Conservation (phyloP, 2,797 vertebrate species). For the Dicrostonyx torquatus region DNA sequence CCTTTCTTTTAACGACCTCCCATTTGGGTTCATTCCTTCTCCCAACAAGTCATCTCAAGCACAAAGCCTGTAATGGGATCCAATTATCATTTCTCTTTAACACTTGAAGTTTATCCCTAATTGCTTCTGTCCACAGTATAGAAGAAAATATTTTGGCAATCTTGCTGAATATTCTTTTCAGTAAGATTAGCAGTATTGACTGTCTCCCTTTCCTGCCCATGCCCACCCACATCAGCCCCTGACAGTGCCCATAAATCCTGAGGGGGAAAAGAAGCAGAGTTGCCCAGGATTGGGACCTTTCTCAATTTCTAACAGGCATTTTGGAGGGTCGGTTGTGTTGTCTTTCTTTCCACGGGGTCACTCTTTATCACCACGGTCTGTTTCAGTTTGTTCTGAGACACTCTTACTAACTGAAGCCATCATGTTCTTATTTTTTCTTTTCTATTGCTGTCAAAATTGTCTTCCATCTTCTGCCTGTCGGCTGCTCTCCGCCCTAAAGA, state of each 20-base stretch:
- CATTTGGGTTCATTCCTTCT: background rate
- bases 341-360: background rate
- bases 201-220: background rate
- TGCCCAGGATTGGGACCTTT: background rate
- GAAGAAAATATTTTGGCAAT: slow-evolving; percentile 22
- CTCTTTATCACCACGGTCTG: background rate
- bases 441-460: background rate
- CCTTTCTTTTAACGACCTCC: background rate
- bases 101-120: background rate
- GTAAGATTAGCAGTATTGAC: background rate
- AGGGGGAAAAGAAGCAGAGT: too few species aligned
- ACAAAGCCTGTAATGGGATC: background rate
- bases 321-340: background rate
- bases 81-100: slow-evolving; percentile 37
- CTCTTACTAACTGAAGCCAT: background rate
- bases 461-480: background rate
- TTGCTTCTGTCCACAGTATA: background rate
- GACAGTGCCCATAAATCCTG: background rate
- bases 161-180: background rate
- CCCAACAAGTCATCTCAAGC: background rate
- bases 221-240: background rate
- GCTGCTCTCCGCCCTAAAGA: background rate
- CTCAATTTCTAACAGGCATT: background rate
- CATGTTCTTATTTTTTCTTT: slow-evolving; percentile 24
- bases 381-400: slow-evolving; percentile 39